These are phyloP conservation scores for Enhydra lutris DNA, from an alignment of 2,113 vertebrate genomes.

Conservation along the genomic window DNA sequence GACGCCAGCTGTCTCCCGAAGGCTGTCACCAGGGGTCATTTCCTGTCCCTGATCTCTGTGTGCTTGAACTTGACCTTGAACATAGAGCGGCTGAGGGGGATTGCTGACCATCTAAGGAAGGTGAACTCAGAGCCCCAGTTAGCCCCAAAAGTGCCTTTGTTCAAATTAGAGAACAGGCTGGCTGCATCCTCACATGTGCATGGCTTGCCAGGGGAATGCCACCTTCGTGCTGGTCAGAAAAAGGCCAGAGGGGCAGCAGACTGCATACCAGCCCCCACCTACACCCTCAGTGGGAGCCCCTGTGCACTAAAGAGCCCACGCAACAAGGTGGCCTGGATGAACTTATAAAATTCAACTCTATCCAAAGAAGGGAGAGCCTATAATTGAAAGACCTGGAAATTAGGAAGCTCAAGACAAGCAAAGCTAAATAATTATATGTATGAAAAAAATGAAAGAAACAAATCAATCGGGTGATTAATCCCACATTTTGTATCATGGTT, in stretches of 20 bases:
- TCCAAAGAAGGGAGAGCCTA: background rate
- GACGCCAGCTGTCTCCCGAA: background rate
- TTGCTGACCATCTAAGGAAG: background rate
- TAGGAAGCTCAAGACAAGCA: background rate
- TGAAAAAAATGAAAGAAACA: background rate
- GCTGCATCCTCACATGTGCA: background rate
- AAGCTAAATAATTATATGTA: background rate
- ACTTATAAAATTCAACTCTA: background rate
- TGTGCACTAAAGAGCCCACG: background rate
- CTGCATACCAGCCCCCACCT: background rate
- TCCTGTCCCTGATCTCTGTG: background rate
- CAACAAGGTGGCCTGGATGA: background rate
- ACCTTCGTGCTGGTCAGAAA: background rate
- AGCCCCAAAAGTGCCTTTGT: background rate
- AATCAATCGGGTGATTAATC: background rate
- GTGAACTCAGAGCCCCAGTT: background rate
- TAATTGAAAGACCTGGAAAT: background rate
- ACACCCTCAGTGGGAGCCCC: background rate
- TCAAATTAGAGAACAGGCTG: background rate
- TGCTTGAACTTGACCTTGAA: background rate
- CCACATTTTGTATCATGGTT: background rate
- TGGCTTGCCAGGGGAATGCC: background rate
- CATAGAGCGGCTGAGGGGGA: background rate
- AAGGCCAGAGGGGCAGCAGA: background rate
- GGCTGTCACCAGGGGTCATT: background rate